Base-by-base conservation (phyloP, 2,888 invertebrate species). In the Electrophaes corylata region DNA sequence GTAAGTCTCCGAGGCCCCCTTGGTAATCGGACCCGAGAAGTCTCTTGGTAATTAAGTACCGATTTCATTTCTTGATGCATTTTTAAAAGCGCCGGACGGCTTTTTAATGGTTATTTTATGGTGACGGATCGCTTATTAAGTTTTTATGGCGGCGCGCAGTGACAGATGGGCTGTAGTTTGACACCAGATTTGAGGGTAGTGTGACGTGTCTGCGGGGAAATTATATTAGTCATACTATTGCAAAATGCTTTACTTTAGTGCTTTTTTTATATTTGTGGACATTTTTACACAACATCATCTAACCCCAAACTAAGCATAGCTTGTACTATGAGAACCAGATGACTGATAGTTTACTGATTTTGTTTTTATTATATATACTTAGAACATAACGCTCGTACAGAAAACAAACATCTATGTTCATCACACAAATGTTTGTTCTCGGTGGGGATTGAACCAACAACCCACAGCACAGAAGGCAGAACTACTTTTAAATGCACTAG, bases 101-200 rank as follows among this genome's bases (percentile, higher is more conserved):
- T 90, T 91, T 91, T 88, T 90, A 91, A 91, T 91, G 89, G 86
- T 79, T 88, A 88, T 91, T 91, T 91, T 91, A 91, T 91, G 91
- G 91, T 91, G 91, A 91, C 91, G 82, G 87, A 91, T 91, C 86
- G 84, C 85, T 91, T 91, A 90, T 91, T 91, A 91, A 87, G 90
- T 89, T 91, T 91, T 90, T 89, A 90, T 88, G 84, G 84, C 76
- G 70, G 73, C 73, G 69, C 72, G 67, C 79, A 82, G 83, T 88
- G 89, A 90, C 91, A 91, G 91, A 91, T 91, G 91, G 80, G 89
- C 76, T 87, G 89, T 86, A 88, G 88, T 80, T 86, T 88, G 91
- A 90, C 88, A 90, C 89, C 89, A 87, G 87, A 84, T 82, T 83
- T 84, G 87, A 82, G 87, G 85, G 84, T 57, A 58, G 57, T 43